Conservation (phyloP, 2,888 invertebrate genomes). For the Liposcelis brunnea region DNA sequence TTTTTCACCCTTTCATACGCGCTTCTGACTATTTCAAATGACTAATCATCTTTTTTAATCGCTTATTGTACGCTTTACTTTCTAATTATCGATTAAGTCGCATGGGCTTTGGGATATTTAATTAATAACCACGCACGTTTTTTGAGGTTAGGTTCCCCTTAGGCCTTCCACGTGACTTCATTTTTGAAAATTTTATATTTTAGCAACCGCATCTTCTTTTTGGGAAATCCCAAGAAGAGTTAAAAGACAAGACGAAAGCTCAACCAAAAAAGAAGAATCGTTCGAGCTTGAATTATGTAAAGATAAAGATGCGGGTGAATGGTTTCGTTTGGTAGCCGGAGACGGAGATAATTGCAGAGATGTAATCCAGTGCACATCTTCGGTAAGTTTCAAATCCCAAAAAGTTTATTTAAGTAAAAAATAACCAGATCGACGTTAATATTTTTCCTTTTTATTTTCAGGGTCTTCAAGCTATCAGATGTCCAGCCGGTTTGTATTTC, state of each 20-base stretch:
- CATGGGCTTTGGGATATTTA: too few relatives aligned
- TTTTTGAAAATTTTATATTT: neutral
- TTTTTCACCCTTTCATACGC: too few relatives aligned
- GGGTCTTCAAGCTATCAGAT: conserved; percentile 85
- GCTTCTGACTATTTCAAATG: too few relatives aligned
- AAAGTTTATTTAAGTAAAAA: neutral
- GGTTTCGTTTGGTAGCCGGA: conserved; percentile 79
- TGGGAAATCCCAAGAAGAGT: conserved; percentile 5
- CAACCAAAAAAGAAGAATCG: conserved; percentile 65
- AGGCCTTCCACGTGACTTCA: too few relatives aligned
- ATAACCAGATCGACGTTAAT: conserved; percentile 8
- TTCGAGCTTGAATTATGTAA: conserved; percentile 80
- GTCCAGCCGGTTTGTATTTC: conserved; percentile 81
- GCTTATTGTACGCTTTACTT: too few relatives aligned
- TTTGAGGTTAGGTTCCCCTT: too few relatives aligned
- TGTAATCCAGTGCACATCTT: conserved; percentile 88
- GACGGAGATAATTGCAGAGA: conserved; percentile 87
- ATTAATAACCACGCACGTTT: too few relatives aligned
- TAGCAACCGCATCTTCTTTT: neutral
- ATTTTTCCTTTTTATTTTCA: conserved; percentile 24
- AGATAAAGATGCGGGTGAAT: conserved; percentile 88
- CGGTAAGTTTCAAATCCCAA: conserved; percentile 37
- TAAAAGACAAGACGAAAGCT: conserved; percentile 40
- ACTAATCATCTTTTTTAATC: too few relatives aligned
- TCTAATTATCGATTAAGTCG: neutral